Percentiles rank a stretch among this genome's conserved stretches.
Conservation (phyloP, 2,113 vertebrate species). For the Bambusicola thoracicus region DNA sequence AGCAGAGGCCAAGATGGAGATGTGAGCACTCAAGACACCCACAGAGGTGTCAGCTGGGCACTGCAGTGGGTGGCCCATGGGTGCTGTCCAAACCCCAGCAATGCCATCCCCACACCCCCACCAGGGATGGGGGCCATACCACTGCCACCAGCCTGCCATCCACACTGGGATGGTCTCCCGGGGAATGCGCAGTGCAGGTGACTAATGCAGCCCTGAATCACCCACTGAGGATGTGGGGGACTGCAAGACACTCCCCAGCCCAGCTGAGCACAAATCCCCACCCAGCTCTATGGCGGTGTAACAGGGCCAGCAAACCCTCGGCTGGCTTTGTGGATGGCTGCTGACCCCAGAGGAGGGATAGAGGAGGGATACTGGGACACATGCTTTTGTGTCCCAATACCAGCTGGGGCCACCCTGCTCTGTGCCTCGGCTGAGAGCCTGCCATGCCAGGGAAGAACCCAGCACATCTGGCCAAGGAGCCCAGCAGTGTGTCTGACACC, state of each 20-base stretch:
- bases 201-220: conserved; percentile 61
- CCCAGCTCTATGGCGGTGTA: background rate
- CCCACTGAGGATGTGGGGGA: background rate
- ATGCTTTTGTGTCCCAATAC: background rate
- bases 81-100: background rate
- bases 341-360: background rate
- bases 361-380: too few relatives aligned
- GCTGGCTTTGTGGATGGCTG: background rate
- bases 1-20: background rate
- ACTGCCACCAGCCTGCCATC: background rate
- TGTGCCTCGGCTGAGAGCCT: background rate
- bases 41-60: background rate
- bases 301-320: background rate
- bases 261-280: background rate
- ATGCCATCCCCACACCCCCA: background rate
- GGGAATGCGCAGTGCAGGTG: conserved; percentile 36
- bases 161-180: background rate
- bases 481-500: conserved; percentile 63
- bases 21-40: background rate
- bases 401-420: rapidly evolving
- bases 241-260: background rate
- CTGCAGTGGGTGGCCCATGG: background rate
- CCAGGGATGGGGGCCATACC: too few relatives aligned
- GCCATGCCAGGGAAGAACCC: background rate
- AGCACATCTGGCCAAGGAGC: conserved; percentile 45